Evolutionary conservation across 2,113 vertebrate species (phyloP), one percentile per base, ranked within the genome.

Genomic region (Rousettus leschenaultii): DNA sequence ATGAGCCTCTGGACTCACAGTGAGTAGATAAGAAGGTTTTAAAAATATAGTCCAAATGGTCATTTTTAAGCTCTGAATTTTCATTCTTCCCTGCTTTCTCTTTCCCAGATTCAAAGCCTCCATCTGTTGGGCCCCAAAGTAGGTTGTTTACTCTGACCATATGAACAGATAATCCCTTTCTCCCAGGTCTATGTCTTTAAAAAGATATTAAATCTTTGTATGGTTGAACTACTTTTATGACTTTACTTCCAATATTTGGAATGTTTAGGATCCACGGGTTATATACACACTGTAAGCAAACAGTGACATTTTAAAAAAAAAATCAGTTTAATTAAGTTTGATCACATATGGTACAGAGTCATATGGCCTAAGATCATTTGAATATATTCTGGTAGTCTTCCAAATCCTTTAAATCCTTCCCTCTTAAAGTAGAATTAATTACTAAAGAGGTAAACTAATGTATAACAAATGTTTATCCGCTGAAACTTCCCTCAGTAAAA

Each of bases 161-260:
- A 93, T 98, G 96, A 98, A 96, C 40, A 83, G 94, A 86, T 97
- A 97, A 97, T 97, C 95, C 92, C 35, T 86, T 96, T 97, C 89
- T 96, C 89, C 77, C 74, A 94, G 86, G 94, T 92, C 96, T 95
- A 30, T 57, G 86, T 97, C 94, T 97, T 98, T 97, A 85, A 97
- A 97, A 94, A 95, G 89, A 95, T 96, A 97, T 97, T 97, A 97
- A 96, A 97, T 97, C 96, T 94, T 93, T 73, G 86, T 95, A 96
- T 0, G 74, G 95, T 82, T 97, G 94, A 97, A 92, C 86, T 93
- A 96, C 84, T 97, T 97, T 98, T 97, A 98, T 92, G 92, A 95
- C 96, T 98, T 97, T 88, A 97, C 94, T 96, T 95, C 91, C 93
- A 97, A 88, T 97, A 94, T 94, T 96, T 96, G 85, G 73, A 96